Conservation (phyloP, 2,888 invertebrate species). For the Adineta ricciae region DNA sequence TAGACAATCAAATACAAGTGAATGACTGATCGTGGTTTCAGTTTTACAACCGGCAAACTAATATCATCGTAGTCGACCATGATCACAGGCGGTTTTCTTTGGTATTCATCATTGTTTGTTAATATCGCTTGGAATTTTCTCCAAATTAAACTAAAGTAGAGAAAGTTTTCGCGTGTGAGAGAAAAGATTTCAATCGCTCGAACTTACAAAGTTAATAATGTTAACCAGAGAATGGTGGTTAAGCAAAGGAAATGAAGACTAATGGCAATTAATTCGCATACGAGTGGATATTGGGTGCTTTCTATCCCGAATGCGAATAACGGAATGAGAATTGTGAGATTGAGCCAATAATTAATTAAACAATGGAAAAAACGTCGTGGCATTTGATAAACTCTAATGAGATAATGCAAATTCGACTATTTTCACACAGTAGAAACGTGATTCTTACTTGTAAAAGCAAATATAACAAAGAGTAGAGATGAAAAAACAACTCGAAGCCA, state of each 20-base stretch:
- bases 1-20: neutral
- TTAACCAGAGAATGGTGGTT: conserved; percentile 6
- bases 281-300: too few relatives aligned
- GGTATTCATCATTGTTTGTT: neutral
- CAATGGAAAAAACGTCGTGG: neutral
- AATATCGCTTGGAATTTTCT: neutral
- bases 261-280: neutral
- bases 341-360: conserved; percentile 18
- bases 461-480: neutral
- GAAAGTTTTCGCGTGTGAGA: neutral
- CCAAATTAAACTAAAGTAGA: neutral
- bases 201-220: neutral
- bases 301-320: neutral
- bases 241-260: neutral
- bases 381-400: conserved; percentile 8
- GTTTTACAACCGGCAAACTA: neutral
- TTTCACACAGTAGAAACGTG: neutral
- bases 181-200: too few relatives aligned
- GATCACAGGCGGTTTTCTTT: neutral
- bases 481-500: neutral
- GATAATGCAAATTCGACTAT: neutral
- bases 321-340: neutral
- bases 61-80: conserved; percentile 1
- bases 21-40: neutral
- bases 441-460: neutral